Conservation (phyloP, 2,113 vertebrate genomes). For the Petroica traversi region DNA sequence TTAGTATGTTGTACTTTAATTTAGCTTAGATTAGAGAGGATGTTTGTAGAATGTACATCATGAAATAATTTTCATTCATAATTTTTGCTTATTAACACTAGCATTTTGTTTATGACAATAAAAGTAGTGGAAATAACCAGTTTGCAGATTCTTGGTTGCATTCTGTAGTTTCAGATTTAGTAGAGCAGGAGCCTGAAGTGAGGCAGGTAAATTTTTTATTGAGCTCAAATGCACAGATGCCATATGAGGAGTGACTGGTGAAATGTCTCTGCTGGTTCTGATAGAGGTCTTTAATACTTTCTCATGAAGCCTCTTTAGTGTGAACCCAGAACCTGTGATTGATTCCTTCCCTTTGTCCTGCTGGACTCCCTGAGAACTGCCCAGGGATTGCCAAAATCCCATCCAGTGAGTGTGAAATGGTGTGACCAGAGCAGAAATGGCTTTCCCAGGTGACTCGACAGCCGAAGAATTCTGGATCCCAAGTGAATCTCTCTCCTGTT, state of each 20-base stretch:
- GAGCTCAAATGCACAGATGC: not conserved
- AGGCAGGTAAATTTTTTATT: not conserved
- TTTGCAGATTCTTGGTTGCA: not conserved
- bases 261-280: not conserved
- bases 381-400: rapidly evolving
- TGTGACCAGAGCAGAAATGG: not conserved
- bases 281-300: not conserved
- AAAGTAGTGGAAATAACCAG: not conserved
- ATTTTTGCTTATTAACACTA: not conserved
- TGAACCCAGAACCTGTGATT: not conserved
- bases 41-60: not conserved
- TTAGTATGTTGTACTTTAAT: not conserved
- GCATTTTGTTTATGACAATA: not conserved
- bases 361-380: not conserved
- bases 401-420: rapidly evolving
- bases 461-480: too few relatives aligned
- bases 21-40: not conserved
- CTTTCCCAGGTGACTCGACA: not conserved
- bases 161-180: not conserved
- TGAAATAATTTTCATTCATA: not conserved
- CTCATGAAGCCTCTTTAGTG: rapidly evolving
- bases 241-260: rapidly evolving
- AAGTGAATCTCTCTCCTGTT: not conserved
- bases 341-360: too few relatives aligned
- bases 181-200: not conserved